A percentile compares a stretch with the other conserved stretches of the same genome.
phyloP scores from a whole-genome alignment of 1,140 invertebrate genomes.

The Dreissena rostriformis region DNA sequence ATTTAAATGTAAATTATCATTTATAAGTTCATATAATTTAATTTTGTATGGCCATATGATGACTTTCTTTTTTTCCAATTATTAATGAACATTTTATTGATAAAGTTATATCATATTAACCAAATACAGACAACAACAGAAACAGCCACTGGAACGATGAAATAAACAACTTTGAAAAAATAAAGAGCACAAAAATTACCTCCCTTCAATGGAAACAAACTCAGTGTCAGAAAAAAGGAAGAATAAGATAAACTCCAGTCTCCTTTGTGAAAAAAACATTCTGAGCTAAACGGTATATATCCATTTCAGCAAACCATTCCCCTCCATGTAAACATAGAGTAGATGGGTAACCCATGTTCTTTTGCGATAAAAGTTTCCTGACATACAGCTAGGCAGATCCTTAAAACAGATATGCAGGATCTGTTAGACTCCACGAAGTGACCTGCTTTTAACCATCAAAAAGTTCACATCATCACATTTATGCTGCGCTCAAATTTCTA shows the following conservation, averaged over 20 bases:
- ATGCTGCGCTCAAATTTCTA: slow-evolving; percentile 43
- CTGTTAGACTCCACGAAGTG: slow-evolving; percentile 53
- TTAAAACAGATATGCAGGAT: slow-evolving; percentile 26
- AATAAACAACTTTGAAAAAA: neutral
- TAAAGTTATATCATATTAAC: neutral
- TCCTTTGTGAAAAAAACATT: no score
- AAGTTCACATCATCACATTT: slow-evolving; percentile 54
- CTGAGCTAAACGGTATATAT: no score
- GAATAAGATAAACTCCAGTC: no score
- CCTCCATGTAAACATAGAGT: slow-evolving; percentile 26
- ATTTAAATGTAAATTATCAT: no score
- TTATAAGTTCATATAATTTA: no score
- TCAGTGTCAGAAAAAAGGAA: no score
- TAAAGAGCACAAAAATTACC: neutral
- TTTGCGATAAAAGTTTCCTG: slow-evolving; percentile 47
- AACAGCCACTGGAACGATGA: neutral
- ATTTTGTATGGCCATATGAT: no score
- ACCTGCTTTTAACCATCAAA: slow-evolving; percentile 52
- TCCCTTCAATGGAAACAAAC: neutral
- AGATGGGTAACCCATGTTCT: slow-evolving; percentile 10
- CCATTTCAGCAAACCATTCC: slow-evolving; percentile 4
- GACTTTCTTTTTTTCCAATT: no score
- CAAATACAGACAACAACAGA: neutral
- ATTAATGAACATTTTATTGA: neutral
- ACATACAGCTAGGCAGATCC: neutral